phyloP scores from a whole-genome alignment of 2,113 vertebrate species.

The Zapus hudsonius region DNA sequence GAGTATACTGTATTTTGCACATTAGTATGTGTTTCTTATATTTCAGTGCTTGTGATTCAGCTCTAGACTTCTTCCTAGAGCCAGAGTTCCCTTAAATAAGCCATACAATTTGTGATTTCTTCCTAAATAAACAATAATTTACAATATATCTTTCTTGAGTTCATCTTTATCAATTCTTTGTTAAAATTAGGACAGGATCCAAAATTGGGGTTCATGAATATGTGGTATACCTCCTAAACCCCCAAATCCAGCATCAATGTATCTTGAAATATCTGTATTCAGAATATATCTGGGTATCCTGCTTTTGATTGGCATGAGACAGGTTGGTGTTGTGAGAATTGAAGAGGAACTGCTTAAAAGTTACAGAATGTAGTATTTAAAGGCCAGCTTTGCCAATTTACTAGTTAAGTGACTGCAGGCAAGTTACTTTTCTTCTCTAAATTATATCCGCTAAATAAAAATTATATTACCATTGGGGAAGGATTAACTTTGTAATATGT shows the following conservation, averaged over 20 bases:
- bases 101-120: no score
- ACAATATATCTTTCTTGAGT: no score
- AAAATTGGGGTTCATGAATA: no score
- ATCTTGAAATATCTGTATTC: constrained; percentile 32
- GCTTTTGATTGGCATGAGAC: constrained; percentile 40
- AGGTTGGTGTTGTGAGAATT: constrained; percentile 38
- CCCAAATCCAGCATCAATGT: neutral
- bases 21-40: no score
- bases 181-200: no score
- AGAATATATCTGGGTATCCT: neutral
- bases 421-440: constrained; percentile 24
- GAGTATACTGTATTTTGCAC: no score
- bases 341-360: neutral
- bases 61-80: no score
- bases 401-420: neutral
- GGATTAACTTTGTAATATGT: neutral
- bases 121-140: no score
- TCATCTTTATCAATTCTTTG: no score
- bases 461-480: neutral
- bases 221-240: no score
- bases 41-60: no score
- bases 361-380: constrained; percentile 23
- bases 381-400: constrained; percentile 18
- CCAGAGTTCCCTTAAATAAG: no score
- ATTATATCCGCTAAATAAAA: neutral